Evolutionary conservation across 64 coral and sea anemone species (phyloP), one percentile per base, ranked within the genome.

Genomic region (Actinia equina): DNA sequence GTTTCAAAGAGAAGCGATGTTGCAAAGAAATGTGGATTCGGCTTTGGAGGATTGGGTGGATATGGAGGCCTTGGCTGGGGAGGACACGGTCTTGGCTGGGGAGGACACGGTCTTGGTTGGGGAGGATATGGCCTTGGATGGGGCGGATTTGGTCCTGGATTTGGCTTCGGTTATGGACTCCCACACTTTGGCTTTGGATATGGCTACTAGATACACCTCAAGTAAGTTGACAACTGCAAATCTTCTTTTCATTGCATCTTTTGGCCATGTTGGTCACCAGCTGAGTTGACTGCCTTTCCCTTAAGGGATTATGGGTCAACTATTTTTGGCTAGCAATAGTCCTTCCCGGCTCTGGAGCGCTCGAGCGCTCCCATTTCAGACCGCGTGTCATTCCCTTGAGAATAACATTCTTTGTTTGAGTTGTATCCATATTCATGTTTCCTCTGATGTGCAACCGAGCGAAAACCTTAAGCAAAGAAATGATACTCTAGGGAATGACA

Each of bases 11-110:
- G 83, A 61, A 63, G 59, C 52, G 83, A 85, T 6, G 45, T 85
- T 26, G 8, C 83, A 25, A 85, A 85, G 90, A 78, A 79, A 8
- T 92, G 90, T 44, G 90, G 90, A 44, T 86, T 23, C 27, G 85
- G 85, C 27, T 62, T 20, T 16, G 90, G 83, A 60, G 83, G 83
- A 14, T 85, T 6, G 52, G 89, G 77, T 30, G 55, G 83, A 14
- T 60, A 71, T 7, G 67, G 55, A 57, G 55, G 67, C n/a, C 22
- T 42, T 78, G 89, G 89, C 20, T 45, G 14, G 20, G 87, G 87
- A 17, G 87, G 87, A 23, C 85, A 77, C 71, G 88, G 88, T 37
- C 30, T 37, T 37, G 30, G 30, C 30, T n/a, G n/a, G n/a, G n/a
- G n/a, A n/a, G n/a, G n/a, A n/a, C n/a, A n/a, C n/a, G n/a, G n/a